Percentiles rank a stretch among this genome's conserved stretches.
Evolutionary conservation across 2,888 invertebrate species (phyloP).

Genomic region (Ommatoiulus sabulosus): DNA sequence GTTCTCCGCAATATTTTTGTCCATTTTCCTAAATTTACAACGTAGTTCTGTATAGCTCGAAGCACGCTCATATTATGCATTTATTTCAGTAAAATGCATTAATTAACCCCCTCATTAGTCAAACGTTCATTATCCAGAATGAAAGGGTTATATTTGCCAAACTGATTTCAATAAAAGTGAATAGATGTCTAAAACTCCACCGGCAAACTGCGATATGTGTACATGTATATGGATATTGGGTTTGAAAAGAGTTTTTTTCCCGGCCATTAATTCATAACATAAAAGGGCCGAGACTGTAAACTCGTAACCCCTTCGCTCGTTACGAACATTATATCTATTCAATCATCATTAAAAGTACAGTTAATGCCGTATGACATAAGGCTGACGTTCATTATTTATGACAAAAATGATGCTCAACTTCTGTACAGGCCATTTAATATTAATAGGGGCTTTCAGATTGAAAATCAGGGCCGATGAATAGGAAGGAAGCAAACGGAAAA

Average conservation of each 20-base stretch:
- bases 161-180: background rate
- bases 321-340: constrained; percentile 50
- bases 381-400: constrained; percentile 47
- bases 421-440: constrained; percentile 51
- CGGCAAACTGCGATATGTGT: background rate
- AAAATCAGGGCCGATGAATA: constrained; percentile 31
- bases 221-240: background rate
- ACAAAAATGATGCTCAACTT: constrained; percentile 49
- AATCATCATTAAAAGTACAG: constrained; percentile 52
- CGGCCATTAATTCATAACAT: constrained; percentile 48
- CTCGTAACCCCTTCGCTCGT: constrained; percentile 46
- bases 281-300: background rate
- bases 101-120: constrained; percentile 22
- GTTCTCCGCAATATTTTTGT: background rate
- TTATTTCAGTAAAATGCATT: background rate
- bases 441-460: constrained; percentile 19
- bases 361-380: constrained; percentile 47
- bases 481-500: constrained; percentile 26
- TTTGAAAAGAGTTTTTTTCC: constrained; percentile 52
- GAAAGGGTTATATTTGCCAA: background rate
- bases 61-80: no score
- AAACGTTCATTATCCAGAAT: background rate
- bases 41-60: no score
- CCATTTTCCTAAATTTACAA: background rate
- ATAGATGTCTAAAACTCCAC: background rate